Percentiles rank a stretch among this genome's conserved stretches.
phyloP scores from a whole-genome alignment of 1,140 invertebrate genomes.

The Sesamia nonagrioides region DNA sequence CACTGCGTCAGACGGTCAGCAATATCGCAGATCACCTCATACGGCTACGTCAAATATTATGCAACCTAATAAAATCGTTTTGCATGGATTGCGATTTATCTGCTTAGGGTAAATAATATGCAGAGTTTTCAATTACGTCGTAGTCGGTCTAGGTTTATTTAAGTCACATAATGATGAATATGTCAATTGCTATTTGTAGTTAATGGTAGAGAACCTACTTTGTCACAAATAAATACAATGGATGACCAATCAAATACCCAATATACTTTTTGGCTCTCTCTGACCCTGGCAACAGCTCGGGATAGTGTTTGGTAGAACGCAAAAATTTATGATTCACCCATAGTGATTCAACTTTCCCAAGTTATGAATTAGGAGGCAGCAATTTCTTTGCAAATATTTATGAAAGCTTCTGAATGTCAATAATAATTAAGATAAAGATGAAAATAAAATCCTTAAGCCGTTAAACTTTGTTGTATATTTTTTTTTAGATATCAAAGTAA shows the following conservation, averaged over 20 bases:
- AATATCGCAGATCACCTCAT: conserved; percentile 4
- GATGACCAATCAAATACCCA: neutral
- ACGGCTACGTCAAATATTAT: conserved; percentile 24
- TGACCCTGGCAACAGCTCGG: conserved; percentile 24
- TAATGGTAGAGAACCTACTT: neutral
- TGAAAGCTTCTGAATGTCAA: conserved; percentile 1
- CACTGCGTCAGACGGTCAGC: conserved; percentile 19
- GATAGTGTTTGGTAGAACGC: conserved; percentile 1
- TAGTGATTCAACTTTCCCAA: conserved; percentile 28
- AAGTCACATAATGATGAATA: neutral
- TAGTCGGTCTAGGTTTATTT: neutral
- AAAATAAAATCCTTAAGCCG: conserved; percentile 30
- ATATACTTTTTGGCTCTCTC: conserved; percentile 15
- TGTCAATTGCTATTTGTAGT: neutral
- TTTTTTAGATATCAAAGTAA: conserved; percentile 61
- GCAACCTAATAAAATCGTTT: conserved; percentile 10
- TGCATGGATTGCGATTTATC: conserved; percentile 2
- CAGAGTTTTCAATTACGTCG: neutral
- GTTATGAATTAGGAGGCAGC: neutral
- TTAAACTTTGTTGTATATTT: conserved; percentile 52
- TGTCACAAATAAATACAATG: conserved; percentile 4
- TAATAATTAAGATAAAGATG: conserved; percentile 60
- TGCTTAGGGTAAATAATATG: neutral
- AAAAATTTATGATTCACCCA: conserved; percentile 15
- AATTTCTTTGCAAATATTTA: neutral